Percentiles rank a stretch among this genome's conserved stretches.
Conservation (phyloP, 64 coral and sea anemone genomes). For the Montipora cactus region DNA sequence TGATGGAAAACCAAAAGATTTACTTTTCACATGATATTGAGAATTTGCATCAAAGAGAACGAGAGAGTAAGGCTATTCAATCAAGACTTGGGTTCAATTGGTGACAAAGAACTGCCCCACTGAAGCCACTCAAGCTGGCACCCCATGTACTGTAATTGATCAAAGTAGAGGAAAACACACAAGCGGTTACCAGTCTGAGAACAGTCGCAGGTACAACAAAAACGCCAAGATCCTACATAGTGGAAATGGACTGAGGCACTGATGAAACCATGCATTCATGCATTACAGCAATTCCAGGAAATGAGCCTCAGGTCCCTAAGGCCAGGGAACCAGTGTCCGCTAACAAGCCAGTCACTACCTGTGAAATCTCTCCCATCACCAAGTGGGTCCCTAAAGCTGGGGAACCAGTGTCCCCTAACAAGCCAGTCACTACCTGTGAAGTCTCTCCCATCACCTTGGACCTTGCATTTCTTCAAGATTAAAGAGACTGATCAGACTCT, state of each 20-base stretch:
- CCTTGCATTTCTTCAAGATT: not conserved
- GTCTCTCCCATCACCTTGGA: not conserved
- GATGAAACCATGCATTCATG: slow-evolving; percentile 41
- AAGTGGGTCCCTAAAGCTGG: not conserved
- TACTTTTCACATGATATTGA: not conserved
- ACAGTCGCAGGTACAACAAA: slow-evolving; percentile 26
- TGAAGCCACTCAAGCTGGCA: slow-evolving; percentile 22
- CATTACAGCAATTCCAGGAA: slow-evolving; percentile 17
- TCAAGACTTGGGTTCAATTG: not conserved
- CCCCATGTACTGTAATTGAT: slow-evolving; percentile 8
- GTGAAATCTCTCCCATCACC: not conserved
- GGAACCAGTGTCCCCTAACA: no score
- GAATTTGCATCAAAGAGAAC: not conserved
- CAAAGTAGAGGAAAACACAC: not conserved
- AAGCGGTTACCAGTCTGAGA: not conserved
- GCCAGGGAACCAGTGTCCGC: no score
- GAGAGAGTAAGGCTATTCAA: not conserved
- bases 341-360: no score
- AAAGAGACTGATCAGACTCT: not conserved
- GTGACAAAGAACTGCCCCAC: not conserved
- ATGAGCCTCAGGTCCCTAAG: not conserved
- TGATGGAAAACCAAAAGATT: slow-evolving; percentile 13
- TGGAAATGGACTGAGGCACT: slow-evolving; percentile 9
- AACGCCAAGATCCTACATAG: slow-evolving; percentile 52
- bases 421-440: not conserved